phyloP scores from a whole-genome alignment of 2,888 invertebrate genomes.

The Drosophila phalerata region DNA sequence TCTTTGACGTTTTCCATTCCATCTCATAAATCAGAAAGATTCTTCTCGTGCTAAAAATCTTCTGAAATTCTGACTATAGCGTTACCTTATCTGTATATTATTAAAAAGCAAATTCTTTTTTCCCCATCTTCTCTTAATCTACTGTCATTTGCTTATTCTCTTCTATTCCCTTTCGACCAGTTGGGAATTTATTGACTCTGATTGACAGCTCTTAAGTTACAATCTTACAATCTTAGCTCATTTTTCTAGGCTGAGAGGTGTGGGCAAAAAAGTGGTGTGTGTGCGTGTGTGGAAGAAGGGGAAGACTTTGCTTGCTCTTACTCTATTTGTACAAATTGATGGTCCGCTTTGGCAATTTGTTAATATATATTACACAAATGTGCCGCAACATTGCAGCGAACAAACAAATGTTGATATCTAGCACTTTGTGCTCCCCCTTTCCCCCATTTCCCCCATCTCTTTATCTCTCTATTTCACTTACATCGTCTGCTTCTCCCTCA shows the following conservation, averaged over 20 bases:
- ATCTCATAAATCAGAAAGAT: background rate
- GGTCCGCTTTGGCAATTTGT: slow-evolving; percentile 52
- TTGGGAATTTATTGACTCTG: slow-evolving; percentile 31
- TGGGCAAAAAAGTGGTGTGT: background rate
- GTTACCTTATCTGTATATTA: background rate
- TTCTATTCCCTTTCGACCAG: background rate
- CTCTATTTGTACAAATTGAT: slow-evolving; percentile 53
- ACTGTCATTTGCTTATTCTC: background rate
- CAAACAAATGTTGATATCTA: slow-evolving; percentile 25
- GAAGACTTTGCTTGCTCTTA: slow-evolving; percentile 8
- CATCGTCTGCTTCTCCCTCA: background rate
- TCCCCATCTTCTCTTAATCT: background rate
- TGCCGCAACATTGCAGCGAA: slow-evolving; percentile 28
- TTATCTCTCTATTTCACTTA: background rate
- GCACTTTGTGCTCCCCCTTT: background rate
- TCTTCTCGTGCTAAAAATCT: background rate
- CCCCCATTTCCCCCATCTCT: background rate
- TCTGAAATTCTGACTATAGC: background rate
- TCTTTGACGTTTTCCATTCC: background rate
- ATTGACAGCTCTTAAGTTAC: slow-evolving; percentile 32
- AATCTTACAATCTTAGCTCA: slow-evolving; percentile 29
- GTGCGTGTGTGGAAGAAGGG: background rate
- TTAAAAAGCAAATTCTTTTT: background rate
- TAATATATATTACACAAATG: slow-evolving; percentile 50
- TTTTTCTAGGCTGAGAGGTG: slow-evolving; percentile 8